Evolutionary conservation across 2,888 invertebrate species (phyloP), one percentile per base, ranked within the genome.

Genomic region (Lomographa bimaculata): DNA sequence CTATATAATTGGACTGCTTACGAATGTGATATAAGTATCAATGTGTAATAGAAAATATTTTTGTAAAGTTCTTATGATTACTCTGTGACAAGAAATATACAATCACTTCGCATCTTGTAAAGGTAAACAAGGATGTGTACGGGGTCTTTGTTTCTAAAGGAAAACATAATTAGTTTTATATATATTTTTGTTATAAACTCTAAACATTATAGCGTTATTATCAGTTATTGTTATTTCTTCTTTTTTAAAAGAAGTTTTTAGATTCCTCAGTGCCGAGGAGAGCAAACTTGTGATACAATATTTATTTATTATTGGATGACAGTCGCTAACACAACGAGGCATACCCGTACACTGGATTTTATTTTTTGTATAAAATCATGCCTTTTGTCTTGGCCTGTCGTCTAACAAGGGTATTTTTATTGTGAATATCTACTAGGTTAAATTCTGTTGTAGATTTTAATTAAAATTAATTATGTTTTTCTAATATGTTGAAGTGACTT

Each of bases 381-480:
- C 78, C 85, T 82, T 77, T 78, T 78, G 89, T 86, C 89, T 89
- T 87, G 89, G 89, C 89, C 89, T 86, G 89, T 86, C 86, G 86
- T 89, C 89, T 57, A 74, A 68, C 79, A 75, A 76, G 82, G 79
- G 82, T 83, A 73, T 77, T 75, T 75, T 75, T 76, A 74, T 75
- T 74, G 71, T 79, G 71, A 79, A 79, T 75, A 78, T 76, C 73
- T 40, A 34, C 64, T 82, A 80, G 78, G 64, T 71, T 70, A 74
- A 76, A 73, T 71, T 77, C 65, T 72, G 66, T 71, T 73, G 64
- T 70, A 73, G 62, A 53, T 57, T 57, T 48, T 68, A 60, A 61
- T 62, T 60, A 59, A 61, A 60, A 76, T 84, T 85, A 83, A 84
- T 86, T 86, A 85, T 89, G 87, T 87, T 86, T 85, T 85, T 78